Base-by-base conservation (phyloP, 2,888 invertebrate species). In the Trisateles emortualis region DNA sequence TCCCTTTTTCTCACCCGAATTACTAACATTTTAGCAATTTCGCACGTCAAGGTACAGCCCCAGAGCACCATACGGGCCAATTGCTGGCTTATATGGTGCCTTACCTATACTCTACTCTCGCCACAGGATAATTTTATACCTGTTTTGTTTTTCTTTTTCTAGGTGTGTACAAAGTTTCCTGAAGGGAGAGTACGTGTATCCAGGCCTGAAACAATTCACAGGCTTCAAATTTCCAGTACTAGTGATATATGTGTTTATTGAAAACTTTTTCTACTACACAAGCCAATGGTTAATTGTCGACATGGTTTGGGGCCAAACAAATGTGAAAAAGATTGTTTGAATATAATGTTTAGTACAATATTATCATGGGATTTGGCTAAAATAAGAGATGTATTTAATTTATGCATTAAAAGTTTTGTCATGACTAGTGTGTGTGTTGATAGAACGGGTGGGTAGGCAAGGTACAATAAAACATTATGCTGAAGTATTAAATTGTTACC, bases 211-310 rank as follows among this genome's bases (percentile, higher is more conserved):
- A 59, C 40, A 64, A 2, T 79, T 82, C 30, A 76, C 74, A 5
- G 68, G 71, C 0, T 50, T 68, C 3, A 81, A 85, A 47, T 59
- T 83, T 0, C 50, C 76, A 0, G 11, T 81, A 13, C 59, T 88
- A 13, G 41, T 74, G 3, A 26, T 76, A 0, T 88, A 83, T 42
- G 62, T 77, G 6, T 79, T 79, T 11, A 52, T 83, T 2, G 85
- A 86, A 59, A 80, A 82, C 58, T 72, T 86, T 3, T 87, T 90
- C 29, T 89, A 84, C 55, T 87, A 85, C 49, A 81, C 76, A 0
- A 76, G 80, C 9, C 90, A 90, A 58, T 91, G 87, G 85, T 36
- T 83, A 4, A 63, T 90, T 1, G 58, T 83, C 1, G 88, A 90
- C 33, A 76, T 86, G 50, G 64, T 90, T 0, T 87, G 88, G 87